Percentiles rank a stretch among this genome's conserved stretches.
phyloP scores from a whole-genome alignment of 2,113 vertebrate species.

The Malurus cyaneus region DNA sequence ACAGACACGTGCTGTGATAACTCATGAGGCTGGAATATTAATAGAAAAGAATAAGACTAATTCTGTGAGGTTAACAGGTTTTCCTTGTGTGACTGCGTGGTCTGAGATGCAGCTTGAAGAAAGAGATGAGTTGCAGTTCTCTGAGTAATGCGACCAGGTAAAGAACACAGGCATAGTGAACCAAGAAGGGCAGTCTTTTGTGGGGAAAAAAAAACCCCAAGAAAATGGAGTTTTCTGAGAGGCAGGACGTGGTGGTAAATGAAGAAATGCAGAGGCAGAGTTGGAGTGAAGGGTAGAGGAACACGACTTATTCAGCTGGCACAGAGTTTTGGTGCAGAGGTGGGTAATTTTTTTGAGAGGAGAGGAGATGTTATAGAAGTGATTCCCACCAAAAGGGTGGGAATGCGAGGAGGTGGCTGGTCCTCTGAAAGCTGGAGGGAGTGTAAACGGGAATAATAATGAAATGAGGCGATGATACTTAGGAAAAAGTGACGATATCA shows the following conservation, averaged over 20 bases:
- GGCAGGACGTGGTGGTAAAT: background rate
- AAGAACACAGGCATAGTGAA: background rate
- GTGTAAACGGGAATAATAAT: background rate
- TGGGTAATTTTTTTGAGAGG: background rate
- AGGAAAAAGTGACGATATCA: background rate
- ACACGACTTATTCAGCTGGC: background rate
- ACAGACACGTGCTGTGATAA: background rate
- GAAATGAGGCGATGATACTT: background rate
- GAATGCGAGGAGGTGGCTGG: background rate
- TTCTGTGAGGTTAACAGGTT: background rate
- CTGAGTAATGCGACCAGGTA: background rate
- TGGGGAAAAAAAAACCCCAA: no score
- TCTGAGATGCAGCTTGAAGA: background rate
- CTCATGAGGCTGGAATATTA: slow-evolving; percentile 22
- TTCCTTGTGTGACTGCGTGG: background rate
- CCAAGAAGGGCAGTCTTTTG: background rate
- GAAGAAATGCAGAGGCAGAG: background rate
- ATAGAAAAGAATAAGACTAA: background rate
- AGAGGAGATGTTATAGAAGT: background rate
- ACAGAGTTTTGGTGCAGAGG: background rate
- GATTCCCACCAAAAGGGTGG: background rate
- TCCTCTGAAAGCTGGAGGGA: background rate
- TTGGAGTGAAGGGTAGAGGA: background rate
- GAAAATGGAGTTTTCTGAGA: background rate
- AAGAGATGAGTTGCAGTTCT: background rate